Conservation (phyloP, 2,797 vertebrate species). For the Dendrocincla fuliginosa region DNA sequence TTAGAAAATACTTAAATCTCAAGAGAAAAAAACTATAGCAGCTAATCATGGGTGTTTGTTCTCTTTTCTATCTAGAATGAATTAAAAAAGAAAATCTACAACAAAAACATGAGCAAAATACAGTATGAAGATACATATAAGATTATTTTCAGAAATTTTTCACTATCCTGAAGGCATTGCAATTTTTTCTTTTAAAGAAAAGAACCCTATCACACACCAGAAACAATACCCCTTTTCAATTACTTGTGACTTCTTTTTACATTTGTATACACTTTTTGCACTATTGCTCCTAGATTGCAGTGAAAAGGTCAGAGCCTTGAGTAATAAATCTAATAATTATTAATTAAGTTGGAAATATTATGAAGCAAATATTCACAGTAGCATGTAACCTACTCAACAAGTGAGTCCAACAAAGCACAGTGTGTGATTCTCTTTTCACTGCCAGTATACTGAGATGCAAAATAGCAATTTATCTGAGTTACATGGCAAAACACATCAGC, state of each 20-base stretch:
- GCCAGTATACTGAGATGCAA: no score
- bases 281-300: neutral
- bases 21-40: neutral
- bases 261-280: neutral
- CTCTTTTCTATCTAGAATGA: neutral
- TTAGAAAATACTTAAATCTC: neutral
- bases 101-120: neutral
- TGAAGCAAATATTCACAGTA: neutral
- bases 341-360: neutral
- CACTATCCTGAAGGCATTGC: neutral
- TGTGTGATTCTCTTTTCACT: neutral
- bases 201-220: neutral
- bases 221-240: neutral
- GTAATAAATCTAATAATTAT: neutral
- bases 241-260: neutral
- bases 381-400: neutral
- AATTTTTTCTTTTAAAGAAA: neutral
- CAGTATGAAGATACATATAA: neutral
- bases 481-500: neutral
- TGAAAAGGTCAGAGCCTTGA: neutral
- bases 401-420: neutral
- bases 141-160: neutral
- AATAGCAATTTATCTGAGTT: neutral
- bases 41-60: neutral
- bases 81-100: neutral